Percentiles rank a stretch among this genome's conserved stretches.
Evolutionary conservation across 2,888 invertebrate species (phyloP).

Genomic region (Lordiphosa fenestrarum): DNA sequence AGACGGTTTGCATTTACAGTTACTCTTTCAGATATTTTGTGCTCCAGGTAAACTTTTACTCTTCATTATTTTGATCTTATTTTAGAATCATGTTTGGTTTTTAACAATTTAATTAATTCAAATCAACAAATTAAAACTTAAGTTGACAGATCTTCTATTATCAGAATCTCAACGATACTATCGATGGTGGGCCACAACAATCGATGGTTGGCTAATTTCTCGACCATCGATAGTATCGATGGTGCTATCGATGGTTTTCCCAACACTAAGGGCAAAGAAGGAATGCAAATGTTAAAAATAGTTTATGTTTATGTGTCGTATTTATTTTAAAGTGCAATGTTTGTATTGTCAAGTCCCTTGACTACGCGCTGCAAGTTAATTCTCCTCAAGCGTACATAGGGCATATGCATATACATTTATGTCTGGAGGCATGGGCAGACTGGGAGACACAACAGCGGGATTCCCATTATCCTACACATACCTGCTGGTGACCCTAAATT

Average conservation of each 20-base stretch:
- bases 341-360: slow-evolving; percentile 23
- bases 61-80: too few relatives aligned
- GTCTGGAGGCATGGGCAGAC: slow-evolving; percentile 59
- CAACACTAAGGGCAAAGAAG: slow-evolving; percentile 32
- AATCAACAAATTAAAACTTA: too few relatives aligned
- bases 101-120: too few relatives aligned
- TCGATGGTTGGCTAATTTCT: not conserved
- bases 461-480: slow-evolving; percentile 60
- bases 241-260: not conserved
- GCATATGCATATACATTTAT: slow-evolving; percentile 24
- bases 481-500: slow-evolving; percentile 77
- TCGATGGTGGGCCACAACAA: not conserved
- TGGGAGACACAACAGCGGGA: slow-evolving; percentile 54
- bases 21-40: too few relatives aligned
- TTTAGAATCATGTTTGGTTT: too few relatives aligned
- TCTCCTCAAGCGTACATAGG: slow-evolving; percentile 41
- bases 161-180: not conserved
- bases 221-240: not conserved
- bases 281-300: slow-evolving; percentile 34
- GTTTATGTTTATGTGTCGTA: slow-evolving; percentile 19
- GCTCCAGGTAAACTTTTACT: too few relatives aligned
- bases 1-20: too few relatives aligned
- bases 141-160: not conserved
- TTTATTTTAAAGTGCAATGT: slow-evolving; percentile 37
- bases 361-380: slow-evolving; percentile 15